Conservation (phyloP, 1,140 invertebrate genomes). For the Drosophila nannoptera region DNA sequence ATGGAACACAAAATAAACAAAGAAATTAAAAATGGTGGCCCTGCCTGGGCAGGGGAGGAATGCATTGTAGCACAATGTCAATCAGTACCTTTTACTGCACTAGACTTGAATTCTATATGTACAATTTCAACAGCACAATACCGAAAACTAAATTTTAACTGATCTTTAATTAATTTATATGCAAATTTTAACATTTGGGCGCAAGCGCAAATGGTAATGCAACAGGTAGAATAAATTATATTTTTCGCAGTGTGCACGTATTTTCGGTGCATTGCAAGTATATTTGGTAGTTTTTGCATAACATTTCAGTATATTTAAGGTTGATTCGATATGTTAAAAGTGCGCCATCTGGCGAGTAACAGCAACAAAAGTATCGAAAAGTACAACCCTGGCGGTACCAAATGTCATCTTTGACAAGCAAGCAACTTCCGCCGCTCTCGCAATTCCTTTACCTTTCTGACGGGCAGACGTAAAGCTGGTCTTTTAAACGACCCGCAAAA, state of each 20-base stretch:
- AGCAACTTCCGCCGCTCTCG: conserved; percentile 63
- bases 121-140: conserved; percentile 9
- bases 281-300: background rate
- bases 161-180: conserved; percentile 40
- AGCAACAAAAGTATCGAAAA: conserved; percentile 6
- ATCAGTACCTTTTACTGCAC: conserved; percentile 29
- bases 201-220: conserved; percentile 47
- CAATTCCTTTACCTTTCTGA: conserved; percentile 79
- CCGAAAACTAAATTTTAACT: conserved; percentile 6
- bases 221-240: conserved; percentile 45
- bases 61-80: conserved; percentile 24
- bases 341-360: conserved; percentile 15
- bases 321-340: conserved; percentile 24
- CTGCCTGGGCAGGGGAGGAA: conserved; percentile 27
- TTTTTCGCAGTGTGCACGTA: conserved; percentile 27
- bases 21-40: conserved; percentile 78
- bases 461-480: conserved; percentile 76
- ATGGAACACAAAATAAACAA: conserved; percentile 76
- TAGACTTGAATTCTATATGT: background rate
- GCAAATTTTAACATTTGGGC: conserved; percentile 44
- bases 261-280: background rate
- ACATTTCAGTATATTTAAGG: conserved; percentile 1
- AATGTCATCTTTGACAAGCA: conserved; percentile 57
- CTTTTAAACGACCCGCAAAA: conserved; percentile 60
- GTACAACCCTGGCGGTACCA: conserved; percentile 31